These are phyloP conservation scores for Capromys pilorides DNA, from an alignment of 2,797 vertebrate species.

Conservation along the genomic window DNA sequence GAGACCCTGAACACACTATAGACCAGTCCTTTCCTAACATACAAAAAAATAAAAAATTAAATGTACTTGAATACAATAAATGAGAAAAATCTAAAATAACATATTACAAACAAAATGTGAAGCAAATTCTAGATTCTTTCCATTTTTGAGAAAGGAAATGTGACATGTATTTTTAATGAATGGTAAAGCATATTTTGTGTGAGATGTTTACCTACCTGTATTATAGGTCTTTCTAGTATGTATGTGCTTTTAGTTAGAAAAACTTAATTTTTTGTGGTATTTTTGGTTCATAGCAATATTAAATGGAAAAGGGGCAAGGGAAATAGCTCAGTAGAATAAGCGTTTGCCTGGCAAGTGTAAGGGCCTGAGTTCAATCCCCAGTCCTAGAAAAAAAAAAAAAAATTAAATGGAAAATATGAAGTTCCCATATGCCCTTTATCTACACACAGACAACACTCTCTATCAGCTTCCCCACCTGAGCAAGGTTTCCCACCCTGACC, in stretches of 20 bases:
- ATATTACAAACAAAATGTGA: neutral
- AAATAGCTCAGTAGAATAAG: no score
- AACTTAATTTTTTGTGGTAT: conserved; percentile 2
- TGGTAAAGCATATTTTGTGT: neutral
- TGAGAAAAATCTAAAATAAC: conserved; percentile 11
- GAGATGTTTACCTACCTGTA: conserved; percentile 10
- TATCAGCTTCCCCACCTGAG: neutral
- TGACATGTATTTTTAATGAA: conserved; percentile 42
- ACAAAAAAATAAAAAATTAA: neutral
- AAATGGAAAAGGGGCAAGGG: no score
- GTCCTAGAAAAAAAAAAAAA: neutral
- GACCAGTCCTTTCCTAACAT: no score
- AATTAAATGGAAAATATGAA: neutral
- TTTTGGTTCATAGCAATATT: neutral
- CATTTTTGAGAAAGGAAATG: neutral
- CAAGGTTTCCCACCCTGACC: neutral
- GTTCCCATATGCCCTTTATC: neutral
- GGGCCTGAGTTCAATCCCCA: no score
- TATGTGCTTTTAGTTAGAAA: neutral
- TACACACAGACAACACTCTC: neutral
- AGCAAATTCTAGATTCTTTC: neutral
- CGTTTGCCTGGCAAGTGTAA: no score
- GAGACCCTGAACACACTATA: no score
- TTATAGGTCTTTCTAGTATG: conserved; percentile 23
- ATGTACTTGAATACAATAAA: conserved; percentile 32